Evolutionary conservation across 2,888 invertebrate species (phyloP).

Genomic region (Idaea dimidiata): DNA sequence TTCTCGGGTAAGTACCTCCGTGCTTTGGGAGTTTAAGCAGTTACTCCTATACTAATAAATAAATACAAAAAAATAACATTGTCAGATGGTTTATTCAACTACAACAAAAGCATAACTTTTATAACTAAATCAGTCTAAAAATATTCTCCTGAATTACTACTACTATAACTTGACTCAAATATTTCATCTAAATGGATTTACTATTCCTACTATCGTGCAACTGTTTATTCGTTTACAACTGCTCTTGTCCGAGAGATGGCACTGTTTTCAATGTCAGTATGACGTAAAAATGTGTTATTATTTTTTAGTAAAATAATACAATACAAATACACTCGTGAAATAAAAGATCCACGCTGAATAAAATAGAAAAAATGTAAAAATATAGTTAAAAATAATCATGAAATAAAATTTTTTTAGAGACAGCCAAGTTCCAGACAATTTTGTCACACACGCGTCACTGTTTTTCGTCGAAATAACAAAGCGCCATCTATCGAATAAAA

Average conservation of each 20-base stretch:
- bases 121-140: conserved; percentile 81
- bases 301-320: background rate
- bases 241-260: conserved; percentile 22
- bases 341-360: background rate
- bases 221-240: conserved; percentile 9
- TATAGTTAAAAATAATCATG: no score
- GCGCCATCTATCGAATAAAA: background rate
- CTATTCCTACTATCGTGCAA: conserved; percentile 41
- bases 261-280: conserved; percentile 4
- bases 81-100: conserved; percentile 77
- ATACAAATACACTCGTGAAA: background rate
- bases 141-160: conserved; percentile 72
- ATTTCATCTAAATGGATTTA: conserved; percentile 62
- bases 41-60: conserved; percentile 18
- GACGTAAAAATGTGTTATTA: conserved; percentile 17
- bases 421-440: background rate
- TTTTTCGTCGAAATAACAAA: background rate
- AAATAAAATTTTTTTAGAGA: background rate
- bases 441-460: background rate
- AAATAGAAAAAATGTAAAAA: no score
- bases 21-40: no score
- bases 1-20: no score
- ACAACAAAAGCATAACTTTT: conserved; percentile 80
- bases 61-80: conserved; percentile 35
- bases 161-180: conserved; percentile 59